Evolutionary conservation across 2,797 vertebrate species (phyloP).

Genomic region (Gymnodraco acuticeps): DNA sequence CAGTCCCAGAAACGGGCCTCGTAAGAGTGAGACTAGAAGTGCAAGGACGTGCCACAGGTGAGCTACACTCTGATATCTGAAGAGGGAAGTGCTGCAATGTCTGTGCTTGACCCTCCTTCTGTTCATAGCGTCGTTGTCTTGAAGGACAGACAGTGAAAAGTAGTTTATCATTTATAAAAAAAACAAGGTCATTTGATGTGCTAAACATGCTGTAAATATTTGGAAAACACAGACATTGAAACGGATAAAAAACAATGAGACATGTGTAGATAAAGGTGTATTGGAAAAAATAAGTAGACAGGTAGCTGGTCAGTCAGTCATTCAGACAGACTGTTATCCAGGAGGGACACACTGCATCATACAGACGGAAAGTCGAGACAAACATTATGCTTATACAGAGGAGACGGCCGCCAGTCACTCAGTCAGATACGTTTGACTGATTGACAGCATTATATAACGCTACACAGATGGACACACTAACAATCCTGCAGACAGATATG

Average conservation of each 20-base stretch:
- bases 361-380: constrained; percentile 41
- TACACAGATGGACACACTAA: constrained; percentile 22
- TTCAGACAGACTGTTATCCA: constrained; percentile 34
- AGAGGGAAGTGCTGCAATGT: not conserved
- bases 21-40: not conserved
- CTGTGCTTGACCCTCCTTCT: constrained; percentile 6
- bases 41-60: constrained; percentile 41
- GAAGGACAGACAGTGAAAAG: not conserved
- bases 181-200: not conserved
- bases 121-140: not conserved
- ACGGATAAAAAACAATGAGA: constrained; percentile 16
- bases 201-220: constrained; percentile 25
- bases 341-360: constrained; percentile 32
- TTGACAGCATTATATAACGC: constrained; percentile 29
- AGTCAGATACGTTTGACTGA: constrained; percentile 43
- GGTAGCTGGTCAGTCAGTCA: constrained; percentile 43
- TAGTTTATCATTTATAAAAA: too few species aligned
- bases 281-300: constrained; percentile 14
- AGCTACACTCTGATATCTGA: constrained; percentile 7
- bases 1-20: constrained; percentile 14
- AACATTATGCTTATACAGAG: constrained; percentile 37
- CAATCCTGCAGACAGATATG: constrained; percentile 30
- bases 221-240: constrained; percentile 24
- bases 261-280: constrained; percentile 17
- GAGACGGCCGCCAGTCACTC: constrained; percentile 27